These are phyloP conservation scores for Euzophera pinguis DNA, from an alignment of 2,888 invertebrate genomes.

Conservation along the genomic window DNA sequence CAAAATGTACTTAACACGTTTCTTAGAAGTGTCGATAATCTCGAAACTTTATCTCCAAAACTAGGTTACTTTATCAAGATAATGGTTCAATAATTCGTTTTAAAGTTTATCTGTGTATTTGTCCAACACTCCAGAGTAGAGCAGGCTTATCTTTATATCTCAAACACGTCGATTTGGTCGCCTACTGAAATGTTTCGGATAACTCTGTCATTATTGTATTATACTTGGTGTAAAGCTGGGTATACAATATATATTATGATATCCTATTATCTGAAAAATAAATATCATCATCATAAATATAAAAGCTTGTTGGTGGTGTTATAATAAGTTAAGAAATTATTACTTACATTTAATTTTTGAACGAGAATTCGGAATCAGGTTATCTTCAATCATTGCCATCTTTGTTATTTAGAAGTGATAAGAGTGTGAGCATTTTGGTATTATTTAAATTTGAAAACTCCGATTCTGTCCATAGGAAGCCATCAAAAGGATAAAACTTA, in stretches of 20 bases:
- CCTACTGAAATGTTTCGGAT: constrained; percentile 8
- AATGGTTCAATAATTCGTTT: constrained; percentile 60
- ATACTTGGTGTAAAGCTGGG: background rate
- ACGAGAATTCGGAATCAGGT: too few species aligned
- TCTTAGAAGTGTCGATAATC: constrained; percentile 10
- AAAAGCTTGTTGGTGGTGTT: too few species aligned
- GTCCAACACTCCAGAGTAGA: constrained; percentile 48
- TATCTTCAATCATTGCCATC: too few species aligned
- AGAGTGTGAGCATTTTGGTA: too few species aligned
- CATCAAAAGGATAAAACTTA: too few species aligned
- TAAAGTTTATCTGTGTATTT: constrained; percentile 55
- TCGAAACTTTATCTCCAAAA: constrained; percentile 38
- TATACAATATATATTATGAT: background rate
- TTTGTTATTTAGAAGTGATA: too few species aligned
- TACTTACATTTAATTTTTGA: too few species aligned
- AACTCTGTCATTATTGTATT: background rate
- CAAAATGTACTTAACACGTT: background rate
- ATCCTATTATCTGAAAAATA: too few species aligned
- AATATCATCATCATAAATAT: too few species aligned
- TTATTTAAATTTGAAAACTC: too few species aligned
- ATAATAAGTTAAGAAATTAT: too few species aligned
- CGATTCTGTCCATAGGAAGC: too few species aligned
- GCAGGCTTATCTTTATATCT: constrained; percentile 18
- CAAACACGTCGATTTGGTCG: constrained; percentile 9
- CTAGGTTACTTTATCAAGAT: constrained; percentile 58